Evolutionary conservation across 2,113 vertebrate genomes (phyloP).

Genomic region (Myiozetetes cayanensis): DNA sequence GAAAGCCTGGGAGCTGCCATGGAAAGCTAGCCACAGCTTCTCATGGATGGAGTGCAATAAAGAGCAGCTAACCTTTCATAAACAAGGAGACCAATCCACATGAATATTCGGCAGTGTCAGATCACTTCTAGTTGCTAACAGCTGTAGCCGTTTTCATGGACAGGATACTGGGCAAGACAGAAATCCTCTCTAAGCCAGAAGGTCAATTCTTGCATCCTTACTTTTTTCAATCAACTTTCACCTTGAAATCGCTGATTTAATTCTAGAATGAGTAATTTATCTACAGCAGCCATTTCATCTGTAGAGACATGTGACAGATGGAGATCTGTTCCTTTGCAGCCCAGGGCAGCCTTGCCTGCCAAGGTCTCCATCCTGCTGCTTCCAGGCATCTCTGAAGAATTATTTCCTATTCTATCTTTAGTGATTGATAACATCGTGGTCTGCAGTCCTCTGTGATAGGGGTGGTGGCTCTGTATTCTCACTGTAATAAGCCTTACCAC

Average conservation of each 20-base stretch:
- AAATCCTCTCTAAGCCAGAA: background rate
- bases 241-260: conserved; percentile 13
- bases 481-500: background rate
- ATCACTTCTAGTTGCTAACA: background rate
- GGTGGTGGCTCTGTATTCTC: background rate
- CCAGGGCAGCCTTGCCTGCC: background rate
- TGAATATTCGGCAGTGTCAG: background rate
- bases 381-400: conserved; percentile 8
- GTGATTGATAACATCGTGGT: background rate
- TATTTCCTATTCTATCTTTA: background rate
- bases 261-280: conserved; percentile 37
- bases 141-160: background rate
- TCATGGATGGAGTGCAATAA: background rate
- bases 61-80: background rate
- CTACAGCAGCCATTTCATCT: conserved; percentile 44
- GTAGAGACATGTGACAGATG: conserved; percentile 34
- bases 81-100: background rate
- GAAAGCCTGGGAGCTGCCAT: background rate
- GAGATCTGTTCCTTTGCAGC: conserved; percentile 32
- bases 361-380: conserved; percentile 44
- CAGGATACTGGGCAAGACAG: background rate
- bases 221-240: conserved; percentile 44
- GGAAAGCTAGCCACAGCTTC: background rate
- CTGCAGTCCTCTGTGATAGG: background rate
- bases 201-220: background rate